phyloP scores from a whole-genome alignment of 2,797 vertebrate species.

The Mastacembelus armatus region DNA sequence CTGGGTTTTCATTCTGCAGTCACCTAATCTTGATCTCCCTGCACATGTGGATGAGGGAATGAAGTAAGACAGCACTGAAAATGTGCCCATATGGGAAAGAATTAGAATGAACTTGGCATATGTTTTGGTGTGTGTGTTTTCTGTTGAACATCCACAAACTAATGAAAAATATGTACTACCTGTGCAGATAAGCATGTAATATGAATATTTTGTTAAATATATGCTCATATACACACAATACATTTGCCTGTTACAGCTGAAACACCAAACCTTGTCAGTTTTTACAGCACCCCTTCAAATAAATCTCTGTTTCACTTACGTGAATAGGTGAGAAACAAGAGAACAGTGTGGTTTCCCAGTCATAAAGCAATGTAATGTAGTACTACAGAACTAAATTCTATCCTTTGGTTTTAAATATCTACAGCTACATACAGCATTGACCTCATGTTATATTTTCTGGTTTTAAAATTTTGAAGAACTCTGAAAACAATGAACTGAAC shows the following conservation, averaged over 20 bases:
- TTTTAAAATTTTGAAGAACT: constrained; percentile 25
- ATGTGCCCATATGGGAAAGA: constrained; percentile 62
- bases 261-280: constrained; percentile 9
- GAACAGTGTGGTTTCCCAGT: constrained; percentile 3
- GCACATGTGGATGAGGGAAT: constrained; percentile 73
- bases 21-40: constrained; percentile 80
- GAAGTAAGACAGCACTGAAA: constrained; percentile 70
- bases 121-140: constrained; percentile 35
- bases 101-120: constrained; percentile 65
- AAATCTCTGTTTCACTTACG: not conserved
- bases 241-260: not conserved
- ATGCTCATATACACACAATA: constrained; percentile 22
- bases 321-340: constrained; percentile 17
- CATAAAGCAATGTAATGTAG: constrained; percentile 30
- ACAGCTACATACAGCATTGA: constrained; percentile 8
- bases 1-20: constrained; percentile 80
- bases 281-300: constrained; percentile 3
- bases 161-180: constrained; percentile 51
- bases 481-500: constrained; percentile 21
- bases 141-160: constrained; percentile 47
- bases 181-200: constrained; percentile 21
- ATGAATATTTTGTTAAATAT: constrained; percentile 45
- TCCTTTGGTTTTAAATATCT: not conserved
- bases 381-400: constrained; percentile 9
- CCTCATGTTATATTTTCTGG: constrained; percentile 27